Base-by-base conservation (phyloP, 1,140 invertebrate species). In the Drosophila navojoa region DNA sequence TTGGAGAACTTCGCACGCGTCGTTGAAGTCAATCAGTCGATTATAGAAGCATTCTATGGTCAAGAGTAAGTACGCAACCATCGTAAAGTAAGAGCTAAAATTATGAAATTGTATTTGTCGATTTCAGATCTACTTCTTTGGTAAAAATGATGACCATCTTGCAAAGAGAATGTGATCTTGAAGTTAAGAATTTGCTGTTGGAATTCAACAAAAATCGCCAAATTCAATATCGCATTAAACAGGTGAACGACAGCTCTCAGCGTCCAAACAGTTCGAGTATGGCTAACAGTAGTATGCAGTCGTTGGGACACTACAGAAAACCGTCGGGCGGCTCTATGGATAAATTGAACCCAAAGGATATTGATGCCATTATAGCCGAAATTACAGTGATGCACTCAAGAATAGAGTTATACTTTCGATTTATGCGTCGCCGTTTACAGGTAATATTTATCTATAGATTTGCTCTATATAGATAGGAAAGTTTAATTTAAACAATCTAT, bases 1-100 rank as follows among this genome's bases (percentile, higher is more conserved):
- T 97, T 98, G 92, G 98, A 99, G 93, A 95, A 95, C 19, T 96
- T 98, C 72, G 98, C 98, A 1, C 93, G 96, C 49, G 95, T 97
- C 19, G 93, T 99, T 45, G 98, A 99, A 93, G 95, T 97, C 22
- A 97, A 98, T 93, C 97, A 98, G 82, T 97, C 98, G 1, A 94
- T 99, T 27, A 95, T 99, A 40, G 98, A 99, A 91, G 98, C 97
- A 6, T 98, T 97, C 92, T 99, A 99, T 93, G 98, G 98, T 3
- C 85, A 80, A 53, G 77, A 72, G 84, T 87, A 68, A 38, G 79
- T 74, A n/a, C 1, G 6, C n/a, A 6, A 10, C 13, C 22, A 13
- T 1, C 3, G 1, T 10, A 0, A 22, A 27, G 10, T 4, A 32
- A 0, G 5, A 3, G 19, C 11, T 11, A 13, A 3, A 42, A 42